Evolutionary conservation across 1,140 invertebrate genomes (phyloP).

Genomic region (Drosophila subpulchrella): DNA sequence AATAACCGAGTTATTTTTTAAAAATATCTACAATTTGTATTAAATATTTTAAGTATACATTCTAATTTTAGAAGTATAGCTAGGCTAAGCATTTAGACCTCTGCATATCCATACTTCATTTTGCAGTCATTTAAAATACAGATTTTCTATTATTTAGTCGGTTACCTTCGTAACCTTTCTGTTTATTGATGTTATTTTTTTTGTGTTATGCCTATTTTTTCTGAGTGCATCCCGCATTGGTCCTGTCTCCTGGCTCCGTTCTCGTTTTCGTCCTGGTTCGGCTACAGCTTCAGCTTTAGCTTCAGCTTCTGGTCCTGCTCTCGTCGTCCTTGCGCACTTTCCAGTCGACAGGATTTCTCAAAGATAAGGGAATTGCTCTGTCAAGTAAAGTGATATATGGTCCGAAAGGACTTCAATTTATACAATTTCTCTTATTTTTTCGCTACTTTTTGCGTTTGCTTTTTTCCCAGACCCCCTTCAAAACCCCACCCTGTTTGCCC

Average conservation of each 20-base stretch:
- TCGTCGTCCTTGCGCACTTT: conserved; percentile 77
- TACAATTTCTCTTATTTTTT: conserved; percentile 84
- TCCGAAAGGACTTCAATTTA: conserved; percentile 84
- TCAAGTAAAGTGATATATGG: conserved; percentile 84
- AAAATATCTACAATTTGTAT: no score
- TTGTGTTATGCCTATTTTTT: background rate
- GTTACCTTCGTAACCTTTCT: no score
- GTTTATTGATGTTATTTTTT: background rate
- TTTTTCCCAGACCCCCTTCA: conserved; percentile 49
- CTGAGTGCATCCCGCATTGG: conserved; percentile 62
- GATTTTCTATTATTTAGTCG: no score
- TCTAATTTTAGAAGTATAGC: no score
- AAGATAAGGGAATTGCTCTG: conserved; percentile 85
- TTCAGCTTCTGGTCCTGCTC: conserved; percentile 35
- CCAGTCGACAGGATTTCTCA: conserved; percentile 84
- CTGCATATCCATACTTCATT: no score
- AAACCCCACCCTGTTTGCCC: conserved; percentile 1
- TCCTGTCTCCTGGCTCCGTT: conserved; percentile 47
- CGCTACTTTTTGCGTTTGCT: conserved; percentile 80
- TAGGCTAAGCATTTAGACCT: no score
- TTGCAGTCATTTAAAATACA: no score
- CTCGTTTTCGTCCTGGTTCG: conserved; percentile 53
- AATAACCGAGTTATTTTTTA: no score
- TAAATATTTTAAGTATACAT: no score
- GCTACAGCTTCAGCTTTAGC: conserved; percentile 12